Conservation (phyloP, 2,888 invertebrate species). For the Drosophila prostipennis region DNA sequence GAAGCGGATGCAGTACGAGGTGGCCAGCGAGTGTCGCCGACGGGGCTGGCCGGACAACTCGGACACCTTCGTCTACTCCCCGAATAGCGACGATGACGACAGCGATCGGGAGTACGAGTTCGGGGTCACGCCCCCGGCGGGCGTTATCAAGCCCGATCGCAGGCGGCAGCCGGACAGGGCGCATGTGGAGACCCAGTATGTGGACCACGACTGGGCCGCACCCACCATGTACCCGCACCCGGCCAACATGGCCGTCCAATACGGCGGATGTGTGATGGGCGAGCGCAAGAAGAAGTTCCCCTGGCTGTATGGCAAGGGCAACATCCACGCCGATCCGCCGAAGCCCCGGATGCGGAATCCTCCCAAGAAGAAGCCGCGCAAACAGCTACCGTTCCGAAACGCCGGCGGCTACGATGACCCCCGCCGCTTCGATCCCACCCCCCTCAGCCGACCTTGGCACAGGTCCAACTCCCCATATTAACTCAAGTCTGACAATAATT, state of each 20-base stretch:
- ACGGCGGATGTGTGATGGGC: constrained; percentile 69
- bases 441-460: constrained; percentile 13
- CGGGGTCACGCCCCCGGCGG: constrained; percentile 90
- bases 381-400: constrained; percentile 7
- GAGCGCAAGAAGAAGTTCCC: constrained; percentile 59
- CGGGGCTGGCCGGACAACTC: constrained; percentile 62
- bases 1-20: constrained; percentile 85
- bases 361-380: constrained; percentile 15
- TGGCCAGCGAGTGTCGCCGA: constrained; percentile 83
- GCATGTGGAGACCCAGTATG: constrained; percentile 87
- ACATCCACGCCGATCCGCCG: constrained; percentile 28
- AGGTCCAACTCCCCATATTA: not conserved
- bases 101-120: constrained; percentile 88
- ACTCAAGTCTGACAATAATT: not conserved
- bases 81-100: constrained; percentile 69
- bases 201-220: constrained; percentile 85
- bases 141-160: constrained; percentile 87
- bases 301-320: constrained; percentile 61
- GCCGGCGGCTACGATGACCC: constrained; percentile 42
- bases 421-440: constrained; percentile 2
- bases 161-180: constrained; percentile 84
- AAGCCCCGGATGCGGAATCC: constrained; percentile 3
- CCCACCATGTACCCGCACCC: constrained; percentile 68
- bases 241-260: constrained; percentile 69
- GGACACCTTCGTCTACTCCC: constrained; percentile 68